phyloP scores from a whole-genome alignment of 2,888 invertebrate genomes.

The Dione juno region DNA sequence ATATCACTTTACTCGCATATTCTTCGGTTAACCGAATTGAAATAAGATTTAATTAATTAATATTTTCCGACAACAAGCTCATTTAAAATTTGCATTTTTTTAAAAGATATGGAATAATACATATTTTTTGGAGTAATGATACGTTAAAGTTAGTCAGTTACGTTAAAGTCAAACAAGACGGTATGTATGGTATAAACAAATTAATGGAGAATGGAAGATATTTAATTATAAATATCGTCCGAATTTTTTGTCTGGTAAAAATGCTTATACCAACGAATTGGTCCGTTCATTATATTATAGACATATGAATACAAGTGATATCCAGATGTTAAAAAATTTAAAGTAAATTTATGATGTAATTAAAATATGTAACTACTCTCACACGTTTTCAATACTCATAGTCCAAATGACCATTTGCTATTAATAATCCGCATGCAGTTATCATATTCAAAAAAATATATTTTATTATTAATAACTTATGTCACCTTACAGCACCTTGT shows the following conservation, averaged over 20 bases:
- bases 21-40: background rate
- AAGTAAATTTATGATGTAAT: constrained; percentile 3
- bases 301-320: constrained; percentile 3
- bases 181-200: no score
- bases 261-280: background rate
- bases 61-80: no score
- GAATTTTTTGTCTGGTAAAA: background rate
- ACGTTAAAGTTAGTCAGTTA: no score
- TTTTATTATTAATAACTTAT: no score
- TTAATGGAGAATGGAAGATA: background rate
- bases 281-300: background rate
- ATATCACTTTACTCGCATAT: background rate
- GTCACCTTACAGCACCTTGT: no score
- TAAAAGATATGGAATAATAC: no score
- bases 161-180: no score
- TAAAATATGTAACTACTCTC: constrained; percentile 15
- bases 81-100: no score
- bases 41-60: no score
- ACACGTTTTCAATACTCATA: background rate
- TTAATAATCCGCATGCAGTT: background rate
- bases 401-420: background rate
- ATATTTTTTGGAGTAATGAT: no score
- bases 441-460: no score
- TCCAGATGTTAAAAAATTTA: constrained; percentile 3
- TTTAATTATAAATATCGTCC: background rate